Evolutionary conservation across 2,797 vertebrate genomes (phyloP), one percentile per base, ranked within the genome.

Genomic region (Lophotriccus pileatus): DNA sequence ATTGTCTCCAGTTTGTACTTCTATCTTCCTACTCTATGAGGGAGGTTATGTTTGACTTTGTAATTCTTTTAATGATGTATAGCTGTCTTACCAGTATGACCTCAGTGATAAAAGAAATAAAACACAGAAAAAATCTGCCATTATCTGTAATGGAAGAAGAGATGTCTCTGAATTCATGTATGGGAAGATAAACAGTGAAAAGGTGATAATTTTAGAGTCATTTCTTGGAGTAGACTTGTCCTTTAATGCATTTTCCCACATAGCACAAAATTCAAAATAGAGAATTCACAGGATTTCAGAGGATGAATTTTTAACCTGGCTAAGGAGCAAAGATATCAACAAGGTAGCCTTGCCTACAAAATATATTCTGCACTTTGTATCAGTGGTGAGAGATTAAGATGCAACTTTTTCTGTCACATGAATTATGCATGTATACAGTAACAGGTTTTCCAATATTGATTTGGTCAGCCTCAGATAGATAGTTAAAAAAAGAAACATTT

Each of bases 41-140:
- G 73, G 76, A 95, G 50, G 39, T 66, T 32, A 36, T 72, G 22
- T 69, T 87, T 91, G 69, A 50, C 60, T 89, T 92, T 58, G 64
- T 89, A 87, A 78, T 84, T 47, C 36, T 92, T 52, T 80, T 74
- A 90, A 90, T 89, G 86, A 87, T 80, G 24, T 49, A 49, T 34
- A 75, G 28, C 36, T 83, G 49, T 91, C 76, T 87, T 73, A 85
- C 37, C n/a, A 59, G 36, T 83, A 53, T 8, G 53, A 69, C 37
- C 28, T 34, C 55, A 69, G 39, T 75, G 81, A 89, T 87, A 81
- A 91, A 90, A 85, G 43, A n/a, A 83, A 62, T 91, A 77, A 94
- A 64, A 58, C 5, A 50, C 7, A 73, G 60, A 24, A 89, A 69
- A 89, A 4, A 7, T 30, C 17, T 89, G 32, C 37, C 64, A 37